A percentile compares a stretch with the other conserved stretches of the same genome.
Conservation (phyloP, 2,113 vertebrate species). For the Apteryx owenii region DNA sequence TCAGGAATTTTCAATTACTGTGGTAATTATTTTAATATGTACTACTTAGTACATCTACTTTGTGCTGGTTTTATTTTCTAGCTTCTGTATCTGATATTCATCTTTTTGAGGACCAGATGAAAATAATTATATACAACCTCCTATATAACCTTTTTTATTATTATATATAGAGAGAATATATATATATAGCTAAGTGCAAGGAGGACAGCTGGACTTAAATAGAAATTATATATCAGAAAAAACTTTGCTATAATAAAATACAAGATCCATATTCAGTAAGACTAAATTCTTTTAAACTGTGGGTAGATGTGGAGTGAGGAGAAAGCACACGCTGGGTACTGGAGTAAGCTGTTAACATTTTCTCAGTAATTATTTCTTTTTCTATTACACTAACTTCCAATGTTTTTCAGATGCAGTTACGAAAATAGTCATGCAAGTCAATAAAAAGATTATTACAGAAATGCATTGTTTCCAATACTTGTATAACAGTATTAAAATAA, state of each 20-base stretch:
- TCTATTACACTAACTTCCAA: not conserved
- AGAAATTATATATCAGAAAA: not conserved
- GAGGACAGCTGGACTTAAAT: conserved; percentile 24
- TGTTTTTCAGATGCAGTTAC: not conserved
- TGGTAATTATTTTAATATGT: conserved; percentile 64
- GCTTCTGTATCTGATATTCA: conserved; percentile 59
- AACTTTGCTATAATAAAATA: conserved; percentile 36
- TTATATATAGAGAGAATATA: not conserved
- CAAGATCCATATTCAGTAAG: conserved; percentile 3
- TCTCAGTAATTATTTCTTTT: not conserved
- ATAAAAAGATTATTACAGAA: not conserved
- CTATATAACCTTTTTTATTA: conserved; percentile 53
- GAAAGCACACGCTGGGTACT: not conserved
- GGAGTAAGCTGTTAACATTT: not conserved
- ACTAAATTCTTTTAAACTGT: conserved; percentile 7
- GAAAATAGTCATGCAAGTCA: not conserved
- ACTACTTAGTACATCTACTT: conserved; percentile 67
- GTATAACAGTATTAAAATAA: not conserved
- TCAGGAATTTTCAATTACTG: conserved; percentile 69
- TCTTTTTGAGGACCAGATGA: conserved; percentile 40
- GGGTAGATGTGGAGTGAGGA: not conserved
- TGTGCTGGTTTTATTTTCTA: conserved; percentile 67
- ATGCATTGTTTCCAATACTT: not conserved
- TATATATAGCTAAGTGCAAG: conserved; percentile 15
- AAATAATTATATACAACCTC: conserved; percentile 28